Evolutionary conservation across 30 jellyfish, hydroid and myxozoan genomes (phyloP).

Genomic region (Pelagia noctiluca): DNA sequence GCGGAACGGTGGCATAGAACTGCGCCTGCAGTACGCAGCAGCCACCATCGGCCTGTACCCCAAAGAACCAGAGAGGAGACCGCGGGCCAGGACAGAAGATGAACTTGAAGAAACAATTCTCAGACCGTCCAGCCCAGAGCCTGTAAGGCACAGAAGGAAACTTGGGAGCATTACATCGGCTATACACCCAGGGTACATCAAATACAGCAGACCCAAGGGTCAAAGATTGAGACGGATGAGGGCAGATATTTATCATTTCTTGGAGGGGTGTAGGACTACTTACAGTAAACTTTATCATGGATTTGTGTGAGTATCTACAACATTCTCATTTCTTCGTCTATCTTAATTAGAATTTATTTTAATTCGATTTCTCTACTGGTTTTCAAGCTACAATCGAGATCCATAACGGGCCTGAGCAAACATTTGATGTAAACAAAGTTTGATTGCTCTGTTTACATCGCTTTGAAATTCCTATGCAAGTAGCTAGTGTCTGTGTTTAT

Average conservation of each 20-base stretch:
- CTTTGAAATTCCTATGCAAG: too few relatives aligned
- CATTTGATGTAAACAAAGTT: too few relatives aligned
- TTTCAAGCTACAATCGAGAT: too few relatives aligned
- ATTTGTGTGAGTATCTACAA: constrained; percentile 50
- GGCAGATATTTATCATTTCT: constrained; percentile 61
- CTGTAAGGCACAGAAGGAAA: constrained; percentile 14
- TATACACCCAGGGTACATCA: constrained; percentile 16
- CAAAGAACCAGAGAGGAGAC: constrained; percentile 14
- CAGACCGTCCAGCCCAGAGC: constrained; percentile 46
- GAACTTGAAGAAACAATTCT: constrained; percentile 57
- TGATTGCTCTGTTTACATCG: too few relatives aligned
- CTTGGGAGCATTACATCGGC: constrained; percentile 16
- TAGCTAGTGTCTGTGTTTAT: too few relatives aligned
- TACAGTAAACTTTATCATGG: constrained; percentile 56
- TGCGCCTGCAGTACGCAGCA: constrained; percentile 47
- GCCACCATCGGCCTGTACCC: constrained; percentile 43
- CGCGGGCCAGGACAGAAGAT: constrained; percentile 29
- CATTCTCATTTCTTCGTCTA: too few relatives aligned
- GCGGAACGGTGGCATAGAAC: constrained; percentile 57
- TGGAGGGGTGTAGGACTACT: constrained; percentile 64
- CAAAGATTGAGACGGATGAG: constrained; percentile 61
- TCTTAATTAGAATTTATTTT: too few relatives aligned
- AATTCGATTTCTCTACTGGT: too few relatives aligned
- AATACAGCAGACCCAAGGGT: constrained; percentile 17
- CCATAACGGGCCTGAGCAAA: too few relatives aligned